Conservation (phyloP, 2,113 vertebrate species). For the Australoheros scitulus region DNA sequence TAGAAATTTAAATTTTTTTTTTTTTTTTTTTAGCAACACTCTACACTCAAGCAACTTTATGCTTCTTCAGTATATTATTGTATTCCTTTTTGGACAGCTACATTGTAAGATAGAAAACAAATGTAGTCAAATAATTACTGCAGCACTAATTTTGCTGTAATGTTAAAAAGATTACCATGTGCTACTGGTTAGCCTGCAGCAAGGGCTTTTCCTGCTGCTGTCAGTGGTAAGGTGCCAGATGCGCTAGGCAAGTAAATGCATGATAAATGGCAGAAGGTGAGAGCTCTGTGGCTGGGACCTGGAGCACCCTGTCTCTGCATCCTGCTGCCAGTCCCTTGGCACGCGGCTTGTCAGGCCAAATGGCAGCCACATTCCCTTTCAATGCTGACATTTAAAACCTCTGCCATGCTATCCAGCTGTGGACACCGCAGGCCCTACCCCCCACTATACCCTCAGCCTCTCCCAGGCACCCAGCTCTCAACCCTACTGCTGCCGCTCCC, state of each 20-base stretch:
- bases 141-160: constrained; percentile 23
- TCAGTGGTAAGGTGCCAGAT: constrained; percentile 69
- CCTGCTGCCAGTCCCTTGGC: constrained; percentile 71
- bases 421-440: constrained; percentile 47
- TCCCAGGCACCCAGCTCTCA: constrained; percentile 41
- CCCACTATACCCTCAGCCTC: constrained; percentile 14
- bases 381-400: constrained; percentile 82
- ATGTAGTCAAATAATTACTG: constrained; percentile 19
- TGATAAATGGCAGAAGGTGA: constrained; percentile 80
- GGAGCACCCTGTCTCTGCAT: constrained; percentile 65
- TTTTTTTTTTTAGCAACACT: not conserved
- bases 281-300: constrained; percentile 51
- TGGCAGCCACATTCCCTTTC: constrained; percentile 73
- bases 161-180: constrained; percentile 37
- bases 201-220: constrained; percentile 47
- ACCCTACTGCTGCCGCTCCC: constrained; percentile 31
- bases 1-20: too few relatives aligned
- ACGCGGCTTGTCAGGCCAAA: constrained; percentile 72
- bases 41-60: not conserved
- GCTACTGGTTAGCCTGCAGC: constrained; percentile 60
- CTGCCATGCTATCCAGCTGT: constrained; percentile 78
- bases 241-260: constrained; percentile 62
- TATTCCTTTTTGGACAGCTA: not conserved
- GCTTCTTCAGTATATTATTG: not conserved
- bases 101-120: not conserved